Base-by-base conservation (phyloP, 2,113 vertebrate species). In the Cynopterus brachyotis region DNA sequence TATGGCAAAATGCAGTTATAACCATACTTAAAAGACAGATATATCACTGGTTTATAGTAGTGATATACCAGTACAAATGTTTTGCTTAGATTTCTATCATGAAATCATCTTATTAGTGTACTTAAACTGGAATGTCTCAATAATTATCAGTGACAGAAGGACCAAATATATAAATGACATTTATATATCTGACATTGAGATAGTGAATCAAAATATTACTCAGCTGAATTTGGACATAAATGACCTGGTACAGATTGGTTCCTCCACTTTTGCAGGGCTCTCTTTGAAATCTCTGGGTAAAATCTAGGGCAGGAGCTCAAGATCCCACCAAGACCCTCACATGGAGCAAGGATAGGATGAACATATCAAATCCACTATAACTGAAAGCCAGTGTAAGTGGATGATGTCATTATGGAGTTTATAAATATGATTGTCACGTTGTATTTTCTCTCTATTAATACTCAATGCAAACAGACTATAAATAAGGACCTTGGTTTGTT, bases 281-380 rank as follows among this genome's bases (percentile, higher is more conserved):
- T 67, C 64, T 91, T 59, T 93, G 47, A 97, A 94, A 92, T 87
- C 62, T 95, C 62, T n/a, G 67, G 24, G 42, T 92, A 89, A 94
- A 95, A 78, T 93, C 64, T 83, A 94, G 32, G 24, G n/a, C 35
- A 2, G 59, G 64, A 79, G 75, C 26, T 47, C 47, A 60, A 35
- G 55, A 64, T 73, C 6, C 55, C 37, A 28, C 50, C 28, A 72
- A 47, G 69, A 75, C 2, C 2, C 76, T 80, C 37, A 76, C 32
- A 57, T 2, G 4, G 60, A 94, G 30, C 8, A 28, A 70, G 75
- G 62, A 53, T 30, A 85, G 55, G 47, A 92, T 67, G 30, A n/a
- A 42, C 28, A 37, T 35, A 67, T 28, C 40, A 59, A 92, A 86
- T 81, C 53, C 53, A 84, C 10, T 50, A 8, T 66, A 67, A 92